Conservation (phyloP, 2,888 invertebrate species). For the Aspidiotus destructor region DNA sequence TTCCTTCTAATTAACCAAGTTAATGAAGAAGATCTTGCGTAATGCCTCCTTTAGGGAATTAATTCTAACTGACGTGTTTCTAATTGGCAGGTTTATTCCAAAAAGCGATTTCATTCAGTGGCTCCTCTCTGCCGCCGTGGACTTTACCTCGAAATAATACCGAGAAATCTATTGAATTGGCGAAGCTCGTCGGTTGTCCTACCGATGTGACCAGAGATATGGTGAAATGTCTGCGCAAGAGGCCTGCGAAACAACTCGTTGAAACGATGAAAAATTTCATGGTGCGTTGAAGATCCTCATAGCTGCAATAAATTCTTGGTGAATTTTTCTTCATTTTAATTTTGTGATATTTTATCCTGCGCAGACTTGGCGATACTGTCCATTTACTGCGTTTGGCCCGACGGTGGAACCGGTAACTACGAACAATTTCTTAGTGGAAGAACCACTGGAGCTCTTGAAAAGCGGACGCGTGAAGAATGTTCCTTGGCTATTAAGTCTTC, state of each 20-base stretch:
- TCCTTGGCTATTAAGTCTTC: conserved; percentile 59
- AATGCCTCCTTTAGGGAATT: background rate
- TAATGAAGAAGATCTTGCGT: too few relatives aligned
- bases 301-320: background rate
- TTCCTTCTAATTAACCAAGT: too few relatives aligned
- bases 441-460: conserved; percentile 54
- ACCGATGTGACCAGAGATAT: conserved; percentile 37
- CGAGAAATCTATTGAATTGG: conserved; percentile 38
- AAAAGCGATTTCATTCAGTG: conserved; percentile 41
- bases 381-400: conserved; percentile 64
- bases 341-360: background rate
- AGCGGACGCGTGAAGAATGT: conserved; percentile 52
- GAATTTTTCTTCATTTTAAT: background rate
- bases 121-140: conserved; percentile 40
- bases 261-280: conserved; percentile 31
- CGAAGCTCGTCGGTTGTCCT: conserved; percentile 39
- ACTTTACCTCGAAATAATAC: conserved; percentile 38
- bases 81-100: conserved; percentile 39
- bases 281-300: conserved; percentile 2
- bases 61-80: background rate
- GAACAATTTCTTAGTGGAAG: conserved; percentile 50
- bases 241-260: conserved; percentile 39
- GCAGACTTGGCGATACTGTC: conserved; percentile 53
- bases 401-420: conserved; percentile 52
- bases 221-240: conserved; percentile 39